These are phyloP conservation scores for Cydia splendana DNA, from an alignment of 1,140 invertebrate species.

Conservation along the genomic window DNA sequence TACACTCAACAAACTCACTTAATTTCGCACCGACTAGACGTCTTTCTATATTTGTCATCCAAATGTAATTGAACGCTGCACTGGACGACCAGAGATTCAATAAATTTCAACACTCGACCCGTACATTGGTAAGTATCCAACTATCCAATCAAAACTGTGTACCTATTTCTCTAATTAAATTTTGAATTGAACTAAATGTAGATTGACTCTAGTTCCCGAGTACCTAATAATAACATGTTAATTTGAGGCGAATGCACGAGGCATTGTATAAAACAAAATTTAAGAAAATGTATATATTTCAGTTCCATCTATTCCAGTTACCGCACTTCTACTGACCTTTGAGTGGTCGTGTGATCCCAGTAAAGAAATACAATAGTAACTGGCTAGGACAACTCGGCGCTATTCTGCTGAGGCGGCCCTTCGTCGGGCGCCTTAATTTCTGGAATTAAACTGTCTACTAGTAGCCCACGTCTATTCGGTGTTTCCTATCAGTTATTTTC, in stretches of 20 bases:
- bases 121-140: not conserved
- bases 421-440: slow-evolving; percentile 23
- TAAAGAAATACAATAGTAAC: no score
- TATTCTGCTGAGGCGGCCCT: not conserved
- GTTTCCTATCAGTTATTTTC: not conserved
- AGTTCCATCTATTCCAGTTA: no score
- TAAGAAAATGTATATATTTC: no score
- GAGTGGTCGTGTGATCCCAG: no score
- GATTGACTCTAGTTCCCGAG: not conserved
- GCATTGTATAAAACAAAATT: no score
- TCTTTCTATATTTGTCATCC: slow-evolving; percentile 64
- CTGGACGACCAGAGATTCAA: slow-evolving; percentile 31
- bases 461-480: not conserved
- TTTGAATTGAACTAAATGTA: not conserved
- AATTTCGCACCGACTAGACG: slow-evolving; percentile 71
- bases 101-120: not conserved
- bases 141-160: not conserved
- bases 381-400: not conserved
- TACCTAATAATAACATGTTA: no score
- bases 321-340: no score
- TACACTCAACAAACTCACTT: slow-evolving; percentile 79
- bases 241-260: no score
- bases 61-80: slow-evolving; percentile 36
- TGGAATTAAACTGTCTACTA: slow-evolving; percentile 25
- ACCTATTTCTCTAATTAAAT: not conserved